Conservation (phyloP, 2,888 invertebrate species). For the Lepas anatifera region DNA sequence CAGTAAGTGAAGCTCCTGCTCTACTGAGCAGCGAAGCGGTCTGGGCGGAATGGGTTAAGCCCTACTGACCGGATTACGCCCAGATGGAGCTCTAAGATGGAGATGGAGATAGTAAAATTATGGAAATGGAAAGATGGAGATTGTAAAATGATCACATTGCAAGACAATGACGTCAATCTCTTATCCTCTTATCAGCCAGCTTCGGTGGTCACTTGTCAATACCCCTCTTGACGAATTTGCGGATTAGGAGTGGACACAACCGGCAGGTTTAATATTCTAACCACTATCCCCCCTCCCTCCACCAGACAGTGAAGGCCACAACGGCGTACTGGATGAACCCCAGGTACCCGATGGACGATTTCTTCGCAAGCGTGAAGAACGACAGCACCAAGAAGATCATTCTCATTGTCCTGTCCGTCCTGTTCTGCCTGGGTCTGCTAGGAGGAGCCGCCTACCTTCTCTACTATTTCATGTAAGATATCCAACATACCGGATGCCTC, state of each 20-base stretch:
- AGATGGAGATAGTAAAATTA: too few species aligned
- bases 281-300: background rate
- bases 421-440: background rate
- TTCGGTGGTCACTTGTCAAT: background rate
- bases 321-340: background rate
- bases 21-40: too few species aligned
- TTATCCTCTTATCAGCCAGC: too few species aligned
- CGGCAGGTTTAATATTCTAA: too few species aligned
- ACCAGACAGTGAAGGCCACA: background rate
- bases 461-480: background rate
- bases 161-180: too few species aligned
- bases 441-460: background rate
- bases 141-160: too few species aligned
- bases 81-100: too few species aligned
- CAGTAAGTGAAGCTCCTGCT: background rate
- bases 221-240: background rate
- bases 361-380: background rate
- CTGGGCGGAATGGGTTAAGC: too few species aligned
- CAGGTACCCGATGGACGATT: background rate
- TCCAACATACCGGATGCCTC: too few species aligned
- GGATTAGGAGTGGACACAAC: too few species aligned
- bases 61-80: too few species aligned
- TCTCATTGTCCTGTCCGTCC: background rate
- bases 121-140: too few species aligned
- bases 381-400: background rate